Percentiles rank a stretch among this genome's conserved stretches.
phyloP scores from a whole-genome alignment of 2,888 invertebrate species.

The Drosophila colorata region DNA sequence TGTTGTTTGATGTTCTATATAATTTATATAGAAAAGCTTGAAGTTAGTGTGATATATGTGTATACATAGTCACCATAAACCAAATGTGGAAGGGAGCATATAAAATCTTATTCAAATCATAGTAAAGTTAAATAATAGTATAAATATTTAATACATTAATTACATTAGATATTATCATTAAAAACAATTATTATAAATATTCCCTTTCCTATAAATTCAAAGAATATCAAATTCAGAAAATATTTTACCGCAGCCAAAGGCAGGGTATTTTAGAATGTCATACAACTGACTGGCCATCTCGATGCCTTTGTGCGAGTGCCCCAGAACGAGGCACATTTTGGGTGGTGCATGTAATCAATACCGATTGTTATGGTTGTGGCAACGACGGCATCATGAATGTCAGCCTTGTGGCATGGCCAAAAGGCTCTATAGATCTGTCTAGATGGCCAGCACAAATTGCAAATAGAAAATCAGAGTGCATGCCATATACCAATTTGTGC shows the following conservation, averaged over 20 bases:
- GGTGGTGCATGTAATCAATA: conserved; percentile 69
- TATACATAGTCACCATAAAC: too few relatives aligned
- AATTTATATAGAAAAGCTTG: too few relatives aligned
- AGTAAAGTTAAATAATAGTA: too few relatives aligned
- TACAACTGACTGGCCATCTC: background rate
- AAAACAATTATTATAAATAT: too few relatives aligned
- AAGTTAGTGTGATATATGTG: too few relatives aligned
- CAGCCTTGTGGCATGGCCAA: conserved; percentile 14
- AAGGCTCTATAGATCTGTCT: conserved; percentile 9
- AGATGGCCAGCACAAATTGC: conserved; percentile 32
- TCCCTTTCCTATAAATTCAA: too few relatives aligned
- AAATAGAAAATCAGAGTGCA: conserved; percentile 48
- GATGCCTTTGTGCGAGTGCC: conserved; percentile 11
- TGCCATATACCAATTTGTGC: conserved; percentile 63
- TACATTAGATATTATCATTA: too few relatives aligned
- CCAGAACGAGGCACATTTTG: conserved; percentile 45
- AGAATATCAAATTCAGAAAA: too few relatives aligned
- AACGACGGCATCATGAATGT: conserved; percentile 46
- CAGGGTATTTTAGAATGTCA: conserved; percentile 13
- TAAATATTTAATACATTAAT: too few relatives aligned
- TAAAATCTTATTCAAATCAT: too few relatives aligned
- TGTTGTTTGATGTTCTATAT: too few relatives aligned
- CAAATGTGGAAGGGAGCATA: too few relatives aligned
- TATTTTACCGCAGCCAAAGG: background rate
- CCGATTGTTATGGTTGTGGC: conserved; percentile 67